Evolutionary conservation across 2,113 vertebrate species (phyloP).

Genomic region (Bagarius yarrelli): DNA sequence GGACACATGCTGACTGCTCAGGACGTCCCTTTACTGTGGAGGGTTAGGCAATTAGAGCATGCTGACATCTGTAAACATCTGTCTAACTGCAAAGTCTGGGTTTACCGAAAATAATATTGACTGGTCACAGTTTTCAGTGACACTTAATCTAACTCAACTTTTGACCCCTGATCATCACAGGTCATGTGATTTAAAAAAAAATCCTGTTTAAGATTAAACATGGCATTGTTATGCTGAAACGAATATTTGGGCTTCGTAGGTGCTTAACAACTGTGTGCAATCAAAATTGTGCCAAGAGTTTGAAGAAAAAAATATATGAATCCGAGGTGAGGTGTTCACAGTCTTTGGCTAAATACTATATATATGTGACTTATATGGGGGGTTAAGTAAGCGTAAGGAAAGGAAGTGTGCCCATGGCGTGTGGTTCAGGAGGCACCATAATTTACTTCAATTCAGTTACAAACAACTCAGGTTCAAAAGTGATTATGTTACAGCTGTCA

Average conservation of each 20-base stretch:
- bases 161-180: too few relatives aligned
- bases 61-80: constrained; percentile 42
- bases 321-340: not conserved
- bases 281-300: too few relatives aligned
- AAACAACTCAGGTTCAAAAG: not conserved
- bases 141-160: not conserved
- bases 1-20: constrained; percentile 2
- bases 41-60: constrained; percentile 44
- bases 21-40: constrained; percentile 21
- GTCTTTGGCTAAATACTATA: too few relatives aligned
- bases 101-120: constrained; percentile 23
- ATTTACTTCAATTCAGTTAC: not conserved
- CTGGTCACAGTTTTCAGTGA: constrained; percentile 13
- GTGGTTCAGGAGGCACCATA: not conserved
- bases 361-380: too few relatives aligned
- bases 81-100: constrained; percentile 40
- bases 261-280: too few relatives aligned
- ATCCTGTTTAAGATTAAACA: too few relatives aligned
- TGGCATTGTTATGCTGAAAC: too few relatives aligned
- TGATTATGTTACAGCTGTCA: not conserved
- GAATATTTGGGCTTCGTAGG: too few relatives aligned
- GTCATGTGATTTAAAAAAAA: too few relatives aligned
- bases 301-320: too few relatives aligned
- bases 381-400: not conserved
- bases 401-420: not conserved